These are phyloP conservation scores for Bombus sylvicola DNA, from an alignment of 1,140 invertebrate species.

Conservation along the genomic window DNA sequence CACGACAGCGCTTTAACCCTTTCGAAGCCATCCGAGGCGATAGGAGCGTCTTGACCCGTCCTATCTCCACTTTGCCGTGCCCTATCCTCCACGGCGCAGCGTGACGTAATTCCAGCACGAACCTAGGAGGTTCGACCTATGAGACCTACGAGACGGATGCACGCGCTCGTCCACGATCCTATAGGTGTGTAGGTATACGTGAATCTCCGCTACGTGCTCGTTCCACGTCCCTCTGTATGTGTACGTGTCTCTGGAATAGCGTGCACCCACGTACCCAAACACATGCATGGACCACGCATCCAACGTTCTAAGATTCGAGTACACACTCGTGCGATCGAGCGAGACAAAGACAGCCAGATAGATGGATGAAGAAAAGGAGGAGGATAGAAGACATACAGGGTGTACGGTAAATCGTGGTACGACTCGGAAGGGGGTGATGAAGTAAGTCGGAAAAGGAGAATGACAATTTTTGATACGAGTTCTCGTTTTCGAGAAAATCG, in stretches of 20 bases:
- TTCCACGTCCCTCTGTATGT: not conserved
- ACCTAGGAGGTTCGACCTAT: slow-evolving; percentile 63
- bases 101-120: slow-evolving; percentile 74
- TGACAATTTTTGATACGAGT: no score
- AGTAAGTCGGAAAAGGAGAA: not conserved
- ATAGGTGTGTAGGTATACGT: not conserved
- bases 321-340: slow-evolving; percentile 15
- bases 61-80: slow-evolving; percentile 66
- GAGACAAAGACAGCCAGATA: not conserved
- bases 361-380: not conserved
- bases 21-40: slow-evolving; percentile 69
- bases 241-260: slow-evolving; percentile 2
- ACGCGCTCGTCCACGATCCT: slow-evolving; percentile 4
- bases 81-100: slow-evolving; percentile 68
- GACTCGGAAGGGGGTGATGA: not conserved
- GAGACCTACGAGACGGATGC: slow-evolving; percentile 52
- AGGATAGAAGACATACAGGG: not conserved
- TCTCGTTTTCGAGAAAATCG: not conserved
- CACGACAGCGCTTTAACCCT: slow-evolving; percentile 73
- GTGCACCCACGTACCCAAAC: slow-evolving; percentile 32
- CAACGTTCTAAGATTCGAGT: slow-evolving; percentile 57
- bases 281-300: slow-evolving; percentile 41
- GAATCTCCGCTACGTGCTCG: not conserved
- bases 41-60: slow-evolving; percentile 74
- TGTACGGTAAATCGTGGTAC: not conserved